Percentiles rank a stretch among this genome's conserved stretches.
phyloP scores from a whole-genome alignment of 2,113 vertebrate genomes.

The Acanthochromis polyacanthus region DNA sequence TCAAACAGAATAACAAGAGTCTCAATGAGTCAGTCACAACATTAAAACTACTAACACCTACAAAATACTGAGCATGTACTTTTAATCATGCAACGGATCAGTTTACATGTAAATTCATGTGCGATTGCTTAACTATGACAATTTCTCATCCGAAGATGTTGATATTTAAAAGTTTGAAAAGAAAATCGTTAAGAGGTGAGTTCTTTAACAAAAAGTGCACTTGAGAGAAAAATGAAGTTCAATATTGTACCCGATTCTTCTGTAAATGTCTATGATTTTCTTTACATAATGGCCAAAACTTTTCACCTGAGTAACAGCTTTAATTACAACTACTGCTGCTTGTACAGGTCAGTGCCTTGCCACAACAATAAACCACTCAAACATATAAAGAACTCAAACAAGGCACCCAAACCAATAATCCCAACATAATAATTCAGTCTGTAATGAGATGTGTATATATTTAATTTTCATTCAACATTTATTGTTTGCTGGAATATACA shows the following conservation, averaged over 20 bases:
- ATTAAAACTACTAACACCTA: too few relatives aligned
- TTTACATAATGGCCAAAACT: neutral
- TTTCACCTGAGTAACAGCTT: neutral
- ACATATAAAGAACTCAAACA: conserved; percentile 14
- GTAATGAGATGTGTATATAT: conserved; percentile 21
- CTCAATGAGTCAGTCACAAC: too few relatives aligned
- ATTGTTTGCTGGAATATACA: conserved; percentile 4
- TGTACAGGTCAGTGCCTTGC: neutral
- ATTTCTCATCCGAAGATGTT: neutral
- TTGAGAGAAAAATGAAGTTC: neutral
- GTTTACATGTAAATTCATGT: neutral
- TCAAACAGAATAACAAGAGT: too few relatives aligned
- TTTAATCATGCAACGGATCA: too few relatives aligned
- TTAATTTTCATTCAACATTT: conserved; percentile 27
- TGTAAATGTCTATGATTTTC: neutral
- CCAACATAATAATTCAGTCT: conserved; percentile 21
- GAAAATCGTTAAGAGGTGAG: neutral
- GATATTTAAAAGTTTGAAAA: neutral
- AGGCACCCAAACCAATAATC: conserved; percentile 8
- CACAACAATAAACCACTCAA: neutral
- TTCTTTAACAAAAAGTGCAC: too few relatives aligned
- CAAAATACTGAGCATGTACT: too few relatives aligned
- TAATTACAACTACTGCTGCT: neutral
- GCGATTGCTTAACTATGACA: neutral
- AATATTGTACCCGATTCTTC: neutral